A percentile compares a stretch with the other conserved stretches of the same genome.
Conservation (phyloP, 2,797 vertebrate species). For the Pyrocephalus nanus region DNA sequence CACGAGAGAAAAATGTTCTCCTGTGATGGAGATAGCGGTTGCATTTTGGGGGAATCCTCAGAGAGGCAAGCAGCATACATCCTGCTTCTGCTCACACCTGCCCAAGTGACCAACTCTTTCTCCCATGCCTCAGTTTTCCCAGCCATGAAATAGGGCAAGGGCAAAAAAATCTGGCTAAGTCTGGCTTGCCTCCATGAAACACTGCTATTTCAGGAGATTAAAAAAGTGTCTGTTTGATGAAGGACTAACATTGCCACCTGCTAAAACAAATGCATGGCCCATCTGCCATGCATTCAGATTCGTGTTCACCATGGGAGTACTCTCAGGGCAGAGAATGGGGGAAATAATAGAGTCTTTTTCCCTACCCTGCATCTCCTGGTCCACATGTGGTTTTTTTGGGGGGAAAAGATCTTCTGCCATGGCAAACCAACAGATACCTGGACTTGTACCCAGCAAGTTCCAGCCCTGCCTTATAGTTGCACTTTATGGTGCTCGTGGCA, state of each 20-base stretch:
- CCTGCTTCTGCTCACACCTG: background rate
- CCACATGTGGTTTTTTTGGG: accelerated
- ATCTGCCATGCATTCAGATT: background rate
- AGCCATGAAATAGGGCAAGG: background rate
- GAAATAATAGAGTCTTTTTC: background rate
- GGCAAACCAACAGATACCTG: background rate
- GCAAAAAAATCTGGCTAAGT: background rate
- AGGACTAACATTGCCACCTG: background rate
- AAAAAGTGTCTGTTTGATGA: background rate
- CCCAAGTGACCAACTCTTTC: accelerated
- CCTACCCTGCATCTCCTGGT: background rate
- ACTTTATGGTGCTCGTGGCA: background rate
- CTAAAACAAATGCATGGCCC: background rate
- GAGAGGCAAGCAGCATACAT: background rate
- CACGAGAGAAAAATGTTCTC: background rate
- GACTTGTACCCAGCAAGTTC: background rate
- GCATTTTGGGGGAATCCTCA: background rate
- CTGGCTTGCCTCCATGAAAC: background rate
- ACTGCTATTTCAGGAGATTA: background rate
- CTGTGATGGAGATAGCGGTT: background rate
- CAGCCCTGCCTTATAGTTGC: background rate
- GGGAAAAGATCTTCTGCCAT: background rate
- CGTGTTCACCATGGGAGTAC: background rate
- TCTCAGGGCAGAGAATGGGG: background rate
- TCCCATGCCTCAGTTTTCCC: background rate